Evolutionary conservation across 2,888 invertebrate genomes (phyloP), one percentile per base, ranked within the genome.

Genomic region (Ochropacha duplaris): DNA sequence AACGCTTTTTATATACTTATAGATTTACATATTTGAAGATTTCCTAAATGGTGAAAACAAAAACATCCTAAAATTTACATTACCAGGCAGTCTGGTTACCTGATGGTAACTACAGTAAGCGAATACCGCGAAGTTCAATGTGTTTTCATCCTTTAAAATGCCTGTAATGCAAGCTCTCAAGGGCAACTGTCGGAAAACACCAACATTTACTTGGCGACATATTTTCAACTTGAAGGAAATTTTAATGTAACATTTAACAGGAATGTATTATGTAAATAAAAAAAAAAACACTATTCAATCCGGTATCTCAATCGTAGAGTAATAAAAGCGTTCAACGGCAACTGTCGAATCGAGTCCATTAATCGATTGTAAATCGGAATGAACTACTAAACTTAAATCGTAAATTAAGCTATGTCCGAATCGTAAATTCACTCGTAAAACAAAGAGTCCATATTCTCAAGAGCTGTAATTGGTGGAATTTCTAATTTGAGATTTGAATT

Each of bases 351-450:
- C 73, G 58, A 68, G 66, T 66, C 71, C 68, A 81, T 82, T 78
- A 76, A 76, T 82, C 77, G 75, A 69, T 71, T 76, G 69, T 64
- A 81, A 81, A 79, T 81, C 76, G 77, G 71, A 76, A 77, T 74
- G 74, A 79, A 78, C 76, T 79, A 68, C 66, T 68, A 74, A 82
- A 83, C 69, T 81, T 81, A 68, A 79, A 76, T 74, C 82, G 81
- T 83, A 82, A 82, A 80, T 83, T 80, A 76, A 76, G 66, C 68
- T 57, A 72, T 73, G 76, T 71, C 76, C 78, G 66, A 73, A 71
- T 74, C 78, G 80, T 82, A 82, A 81, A 82, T 80, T 72, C 60
- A 57, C 64, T 69, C 78, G 80, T 82, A 76, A 81, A 80, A 78
- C 69, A 65, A 68, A 72, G 68, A 65, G 68, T 54, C 68, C 60